Conservation (phyloP, 2,113 vertebrate genomes). For the Crotophaga sulcirostris region DNA sequence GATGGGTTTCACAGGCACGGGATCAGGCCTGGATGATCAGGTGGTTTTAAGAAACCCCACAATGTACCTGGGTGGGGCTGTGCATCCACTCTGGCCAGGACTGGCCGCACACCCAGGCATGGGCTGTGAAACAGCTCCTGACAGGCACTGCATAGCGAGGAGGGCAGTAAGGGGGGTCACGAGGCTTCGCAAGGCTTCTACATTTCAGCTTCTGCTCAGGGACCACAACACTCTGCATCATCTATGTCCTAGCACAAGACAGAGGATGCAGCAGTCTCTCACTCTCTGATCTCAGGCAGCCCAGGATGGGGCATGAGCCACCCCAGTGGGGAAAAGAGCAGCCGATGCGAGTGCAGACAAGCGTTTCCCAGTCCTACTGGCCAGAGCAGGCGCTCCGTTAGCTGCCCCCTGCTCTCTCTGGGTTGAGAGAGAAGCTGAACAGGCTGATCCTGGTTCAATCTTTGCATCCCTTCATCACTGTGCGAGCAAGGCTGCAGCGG, state of each 20-base stretch:
- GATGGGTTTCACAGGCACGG: neutral
- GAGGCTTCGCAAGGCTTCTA: neutral
- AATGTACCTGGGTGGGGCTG: neutral
- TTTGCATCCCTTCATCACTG: neutral
- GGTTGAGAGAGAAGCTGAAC: neutral
- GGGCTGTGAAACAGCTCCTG: neutral
- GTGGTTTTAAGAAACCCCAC: neutral
- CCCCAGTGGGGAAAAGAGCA: neutral
- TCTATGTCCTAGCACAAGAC: neutral
- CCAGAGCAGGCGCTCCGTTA: neutral
- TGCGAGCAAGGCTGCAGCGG: neutral
- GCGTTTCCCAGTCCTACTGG: neutral
- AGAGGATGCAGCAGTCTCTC: neutral
- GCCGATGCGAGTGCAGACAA: accelerated
- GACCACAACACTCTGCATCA: neutral
- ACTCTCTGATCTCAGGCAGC: neutral
- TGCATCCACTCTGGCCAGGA: accelerated
- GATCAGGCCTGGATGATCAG: neutral
- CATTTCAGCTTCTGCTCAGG: neutral
- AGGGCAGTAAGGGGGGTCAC: neutral
- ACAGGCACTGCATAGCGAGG: neutral
- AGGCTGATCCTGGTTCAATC: neutral
- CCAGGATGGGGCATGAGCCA: neutral
- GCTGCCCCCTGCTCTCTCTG: neutral
- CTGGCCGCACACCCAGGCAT: neutral